Conservation (phyloP, 2,888 invertebrate genomes). For the Aphodius sticticus region DNA sequence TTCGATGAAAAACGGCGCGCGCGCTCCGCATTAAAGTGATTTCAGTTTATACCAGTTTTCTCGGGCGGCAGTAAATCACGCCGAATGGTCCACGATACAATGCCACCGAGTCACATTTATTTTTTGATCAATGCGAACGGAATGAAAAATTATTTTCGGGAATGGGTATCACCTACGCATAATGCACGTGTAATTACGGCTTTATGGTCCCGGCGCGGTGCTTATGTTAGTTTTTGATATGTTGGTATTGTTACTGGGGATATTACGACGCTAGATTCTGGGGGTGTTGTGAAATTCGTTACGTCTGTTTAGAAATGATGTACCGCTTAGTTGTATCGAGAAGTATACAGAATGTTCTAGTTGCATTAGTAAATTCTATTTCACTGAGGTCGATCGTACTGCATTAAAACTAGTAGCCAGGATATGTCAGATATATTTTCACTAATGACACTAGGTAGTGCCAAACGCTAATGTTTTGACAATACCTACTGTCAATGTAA, state of each 20-base stretch:
- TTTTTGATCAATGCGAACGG: slow-evolving; percentile 4
- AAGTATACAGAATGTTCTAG: no score
- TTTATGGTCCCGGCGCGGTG: not conserved
- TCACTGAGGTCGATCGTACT: no score
- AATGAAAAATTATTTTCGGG: slow-evolving; percentile 4
- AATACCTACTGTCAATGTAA: no score
- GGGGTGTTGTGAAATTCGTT: not conserved
- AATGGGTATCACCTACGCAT: not conserved
- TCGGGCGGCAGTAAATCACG: not conserved
- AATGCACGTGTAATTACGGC: not conserved
- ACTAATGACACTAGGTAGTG: no score
- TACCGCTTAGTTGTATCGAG: not conserved
- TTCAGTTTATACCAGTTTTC: not conserved
- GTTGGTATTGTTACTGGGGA: not conserved
- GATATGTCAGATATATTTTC: no score
- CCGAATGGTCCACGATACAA: not conserved
- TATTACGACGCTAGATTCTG: not conserved
- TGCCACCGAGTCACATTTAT: slow-evolving; percentile 4
- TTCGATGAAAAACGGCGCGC: not conserved
- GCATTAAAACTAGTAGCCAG: no score
- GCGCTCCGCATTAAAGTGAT: not conserved
- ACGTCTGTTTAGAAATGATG: not conserved
- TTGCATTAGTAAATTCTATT: no score
- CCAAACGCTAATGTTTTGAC: no score
- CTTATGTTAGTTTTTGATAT: not conserved